These are phyloP conservation scores for Acanthornis magna DNA, from an alignment of 2,797 vertebrate species.

Conservation along the genomic window DNA sequence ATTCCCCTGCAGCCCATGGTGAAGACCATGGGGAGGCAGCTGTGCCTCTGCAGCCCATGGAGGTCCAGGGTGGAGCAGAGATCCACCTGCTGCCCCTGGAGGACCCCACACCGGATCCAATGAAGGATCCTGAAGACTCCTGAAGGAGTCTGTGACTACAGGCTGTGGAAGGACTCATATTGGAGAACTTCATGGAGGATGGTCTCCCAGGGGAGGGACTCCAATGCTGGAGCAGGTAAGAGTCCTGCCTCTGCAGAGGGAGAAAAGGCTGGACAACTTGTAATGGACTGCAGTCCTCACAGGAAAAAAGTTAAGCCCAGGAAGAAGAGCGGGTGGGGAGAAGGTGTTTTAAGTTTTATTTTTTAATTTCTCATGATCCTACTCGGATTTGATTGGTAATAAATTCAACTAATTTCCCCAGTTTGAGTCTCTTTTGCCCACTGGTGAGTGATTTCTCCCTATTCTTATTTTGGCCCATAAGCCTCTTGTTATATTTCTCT, in stretches of 20 bases:
- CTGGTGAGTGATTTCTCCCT: background rate
- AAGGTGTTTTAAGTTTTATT: background rate
- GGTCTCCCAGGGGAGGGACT: background rate
- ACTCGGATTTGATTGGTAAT: background rate
- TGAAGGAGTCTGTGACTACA: background rate
- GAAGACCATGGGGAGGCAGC: background rate
- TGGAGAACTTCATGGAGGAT: background rate
- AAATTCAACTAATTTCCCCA: background rate
- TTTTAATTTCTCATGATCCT: background rate
- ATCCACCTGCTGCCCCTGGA: background rate
- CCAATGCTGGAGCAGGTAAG: background rate
- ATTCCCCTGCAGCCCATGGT: background rate
- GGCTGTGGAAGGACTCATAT: background rate
- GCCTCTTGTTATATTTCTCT: background rate
- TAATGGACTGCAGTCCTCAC: background rate
- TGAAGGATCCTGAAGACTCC: too few species aligned
- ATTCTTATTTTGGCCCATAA: background rate
- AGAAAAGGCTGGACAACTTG: background rate
- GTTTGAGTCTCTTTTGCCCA: background rate
- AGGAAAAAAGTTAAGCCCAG: background rate
- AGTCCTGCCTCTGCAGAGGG: background rate
- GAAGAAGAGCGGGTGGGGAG: rapidly evolving
- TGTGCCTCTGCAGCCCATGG: background rate
- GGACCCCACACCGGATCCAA: background rate
- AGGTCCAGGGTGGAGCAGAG: background rate